Evolutionary conservation across 2,113 vertebrate species (phyloP).

Genomic region (Argyrosomus japonicus): DNA sequence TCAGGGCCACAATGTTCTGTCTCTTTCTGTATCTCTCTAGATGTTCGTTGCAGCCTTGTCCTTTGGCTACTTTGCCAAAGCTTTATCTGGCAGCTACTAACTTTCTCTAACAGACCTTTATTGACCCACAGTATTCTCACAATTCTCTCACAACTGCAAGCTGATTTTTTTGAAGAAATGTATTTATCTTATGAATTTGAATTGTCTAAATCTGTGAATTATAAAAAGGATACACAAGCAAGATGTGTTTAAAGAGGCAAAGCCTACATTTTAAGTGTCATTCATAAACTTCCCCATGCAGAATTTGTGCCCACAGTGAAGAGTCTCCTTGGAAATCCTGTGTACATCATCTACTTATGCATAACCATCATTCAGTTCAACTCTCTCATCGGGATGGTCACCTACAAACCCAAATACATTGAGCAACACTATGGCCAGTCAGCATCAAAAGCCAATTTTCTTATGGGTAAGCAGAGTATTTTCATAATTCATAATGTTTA

Average conservation of each 20-base stretch:
- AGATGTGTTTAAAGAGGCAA: not conserved
- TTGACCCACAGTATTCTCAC: not conserved
- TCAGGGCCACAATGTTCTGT: too few species aligned
- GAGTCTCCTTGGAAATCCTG: slow-evolving; percentile 89
- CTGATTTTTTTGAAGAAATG: not conserved
- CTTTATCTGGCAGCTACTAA: slow-evolving; percentile 90
- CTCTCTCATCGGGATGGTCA: slow-evolving; percentile 95
- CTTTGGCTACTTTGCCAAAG: slow-evolving; percentile 94
- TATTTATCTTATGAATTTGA: not conserved
- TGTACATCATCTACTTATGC: slow-evolving; percentile 90
- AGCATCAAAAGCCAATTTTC: slow-evolving; percentile 92
- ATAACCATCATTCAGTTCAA: slow-evolving; percentile 92
- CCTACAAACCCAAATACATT: slow-evolving; percentile 96
- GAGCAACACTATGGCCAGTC: slow-evolving; percentile 96
- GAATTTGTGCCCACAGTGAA: slow-evolving; percentile 92
- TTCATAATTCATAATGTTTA: slow-evolving; percentile 4
- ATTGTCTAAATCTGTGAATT: not conserved
- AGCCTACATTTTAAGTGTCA: not conserved
- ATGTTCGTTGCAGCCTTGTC: slow-evolving; percentile 92
- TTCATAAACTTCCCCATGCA: slow-evolving; percentile 74
- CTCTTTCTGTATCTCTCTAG: slow-evolving; percentile 73
- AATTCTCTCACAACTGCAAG: not conserved
- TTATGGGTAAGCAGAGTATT: slow-evolving; percentile 87
- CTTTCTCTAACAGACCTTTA: not conserved
- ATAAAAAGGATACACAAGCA: not conserved